A percentile compares a stretch with the other conserved stretches of the same genome.
These are phyloP conservation scores for Odontamblyopus rebecca DNA, from an alignment of 2,797 vertebrate genomes.

Conservation along the genomic window DNA sequence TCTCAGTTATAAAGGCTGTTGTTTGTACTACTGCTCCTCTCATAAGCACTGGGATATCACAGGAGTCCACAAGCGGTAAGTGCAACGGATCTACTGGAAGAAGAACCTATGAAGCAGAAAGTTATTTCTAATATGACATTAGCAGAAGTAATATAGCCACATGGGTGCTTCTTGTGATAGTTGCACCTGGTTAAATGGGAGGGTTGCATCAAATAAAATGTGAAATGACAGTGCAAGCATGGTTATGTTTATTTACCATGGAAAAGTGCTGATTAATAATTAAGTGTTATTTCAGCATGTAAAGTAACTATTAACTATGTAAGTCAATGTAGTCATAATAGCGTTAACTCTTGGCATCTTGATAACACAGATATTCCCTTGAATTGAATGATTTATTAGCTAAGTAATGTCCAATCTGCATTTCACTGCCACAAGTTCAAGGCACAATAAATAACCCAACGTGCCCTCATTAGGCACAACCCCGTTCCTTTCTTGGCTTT, in stretches of 20 bases:
- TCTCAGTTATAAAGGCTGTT: slow-evolving; percentile 21
- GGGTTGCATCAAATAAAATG: not conserved
- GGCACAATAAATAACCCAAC: slow-evolving; percentile 69
- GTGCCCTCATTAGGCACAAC: slow-evolving; percentile 74
- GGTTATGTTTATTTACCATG: no score
- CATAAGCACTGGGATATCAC: not conserved
- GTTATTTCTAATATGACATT: not conserved
- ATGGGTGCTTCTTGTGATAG: not conserved
- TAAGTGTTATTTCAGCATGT: no score
- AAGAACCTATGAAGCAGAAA: no score
- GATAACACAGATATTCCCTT: slow-evolving; percentile 9
- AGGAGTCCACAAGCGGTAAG: not conserved
- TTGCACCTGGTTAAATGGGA: not conserved
- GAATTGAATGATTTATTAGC: slow-evolving; percentile 68
- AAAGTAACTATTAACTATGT: no score
- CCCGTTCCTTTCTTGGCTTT: slow-evolving; percentile 59
- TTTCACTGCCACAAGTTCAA: slow-evolving; percentile 63
- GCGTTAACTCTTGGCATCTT: slow-evolving; percentile 8
- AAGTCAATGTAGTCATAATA: not conserved
- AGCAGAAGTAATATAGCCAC: not conserved
- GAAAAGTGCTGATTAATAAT: no score
- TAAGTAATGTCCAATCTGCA: slow-evolving; percentile 66
- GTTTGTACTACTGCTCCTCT: slow-evolving; percentile 3
- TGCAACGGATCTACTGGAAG: no score
- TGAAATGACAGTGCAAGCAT: not conserved